Base-by-base conservation (phyloP, 2,113 vertebrate genomes). In the Mionectes macconnelli region DNA sequence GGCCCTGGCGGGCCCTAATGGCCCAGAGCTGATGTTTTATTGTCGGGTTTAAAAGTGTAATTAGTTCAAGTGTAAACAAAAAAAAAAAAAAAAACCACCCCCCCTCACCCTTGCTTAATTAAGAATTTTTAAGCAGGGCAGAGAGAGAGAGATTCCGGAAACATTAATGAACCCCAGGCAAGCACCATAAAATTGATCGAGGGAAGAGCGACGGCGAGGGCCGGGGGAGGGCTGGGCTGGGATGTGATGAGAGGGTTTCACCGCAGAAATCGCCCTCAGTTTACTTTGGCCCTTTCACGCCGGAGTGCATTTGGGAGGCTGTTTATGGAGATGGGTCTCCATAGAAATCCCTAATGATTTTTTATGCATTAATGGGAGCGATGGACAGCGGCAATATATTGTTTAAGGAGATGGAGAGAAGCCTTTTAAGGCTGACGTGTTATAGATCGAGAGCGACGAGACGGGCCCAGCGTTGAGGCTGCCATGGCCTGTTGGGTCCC, bases 11-110 rank as follows among this genome's bases (percentile, higher is more conserved):
- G 97, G 97, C 97, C 94, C 97, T 98, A 98, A 98, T 98, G 98
- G 98, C 97, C 96, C 93, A 95, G 97, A 97, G 96, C 97, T 97
- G 97, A 98, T 98, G 98, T 98, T 98, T 98, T 98, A 98, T 98
- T 98, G 98, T 98, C 97, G 98, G 98, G 98, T 98, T 98, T 98
- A 98, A 98, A 98, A 98, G 98, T 98, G 98, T 98, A 98, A 98
- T 98, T 98, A 98, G 98, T 98, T 98, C 98, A 98, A 98, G 98
- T 98, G 98, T 98, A 98, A 98, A 98, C 98, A 98, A 98, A 98
- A 98, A 98, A 98, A 97, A 50, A 49, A 47, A 42, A 42, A 44
- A 17, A 44, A 3, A 44, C 6, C 15, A 17, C 12, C 44, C 18
- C 44, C 44, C 50, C 50, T 12, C 39, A 40, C 39, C 97, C 97